Base-by-base conservation (phyloP, 2,113 vertebrate genomes). In the Rhabdornis inornatus region DNA sequence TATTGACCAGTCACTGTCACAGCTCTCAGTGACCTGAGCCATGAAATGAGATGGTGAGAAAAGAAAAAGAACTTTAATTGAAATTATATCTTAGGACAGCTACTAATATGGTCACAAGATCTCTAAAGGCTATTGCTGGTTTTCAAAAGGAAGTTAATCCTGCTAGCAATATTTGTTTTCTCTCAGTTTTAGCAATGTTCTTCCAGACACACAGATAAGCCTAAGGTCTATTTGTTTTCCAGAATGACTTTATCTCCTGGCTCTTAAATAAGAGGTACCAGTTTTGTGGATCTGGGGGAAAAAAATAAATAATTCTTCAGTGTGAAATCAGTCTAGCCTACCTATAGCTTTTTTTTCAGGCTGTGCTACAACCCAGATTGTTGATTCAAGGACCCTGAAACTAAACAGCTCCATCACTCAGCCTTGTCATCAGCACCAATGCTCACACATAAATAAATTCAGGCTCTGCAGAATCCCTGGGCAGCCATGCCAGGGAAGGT, bases 71-170 rank as follows among this genome's bases (percentile, higher is more conserved):
- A 55, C 33, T 94, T 92, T 50, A 85, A 94, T 94, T 92, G 71
- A 84, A 97, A 96, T 94, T 45, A 80, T 95, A 92, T 95, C 83
- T 92, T 69, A 57, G 80, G 56, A 57, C 47, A 89, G 42, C 82
- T 94, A 78, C 93, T 90, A 92, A 94, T 56, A 82, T 13, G 11
- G 16, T 91, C 85, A 76, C 70, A 96, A 76, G 59, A 45, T 91
- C 91, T 96, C 56, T 89, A 94, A 89, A 88, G 81, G 83, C 90
- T 95, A 96, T 86, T 95, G 76, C 96, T 90, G 44, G 68, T 83
- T 96, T 93, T 95, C 94, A 79, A 92, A 93, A 83, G 70, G 79
- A 96, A 97, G 83, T 96, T 96, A 96, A 97, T 97, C 84, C 95
- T 95, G 83, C 83, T 93, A 80, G 92, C 80, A 96, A 92, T 90